Evolutionary conservation across 2,113 vertebrate species (phyloP).

Genomic region (Choloepus hoffmanni): DNA sequence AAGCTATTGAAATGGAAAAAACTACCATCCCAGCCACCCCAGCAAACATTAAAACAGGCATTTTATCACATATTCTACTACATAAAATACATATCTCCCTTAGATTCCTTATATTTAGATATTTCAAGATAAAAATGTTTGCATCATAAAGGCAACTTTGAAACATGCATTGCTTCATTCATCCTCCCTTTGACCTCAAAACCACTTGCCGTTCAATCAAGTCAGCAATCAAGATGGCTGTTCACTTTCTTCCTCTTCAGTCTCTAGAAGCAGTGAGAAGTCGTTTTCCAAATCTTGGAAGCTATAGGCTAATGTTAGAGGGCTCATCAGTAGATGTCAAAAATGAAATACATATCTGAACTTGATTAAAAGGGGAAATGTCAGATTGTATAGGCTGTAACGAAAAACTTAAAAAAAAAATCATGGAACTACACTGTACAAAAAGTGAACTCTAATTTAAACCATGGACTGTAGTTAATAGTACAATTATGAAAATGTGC

Average conservation of each 20-base stretch:
- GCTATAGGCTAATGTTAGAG: neutral
- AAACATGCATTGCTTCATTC: neutral
- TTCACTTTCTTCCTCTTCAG: neutral
- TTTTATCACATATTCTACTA: neutral
- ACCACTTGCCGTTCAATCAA: neutral
- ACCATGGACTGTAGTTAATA: too few species aligned
- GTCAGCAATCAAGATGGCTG: neutral
- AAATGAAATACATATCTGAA: neutral
- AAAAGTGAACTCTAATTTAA: too few species aligned
- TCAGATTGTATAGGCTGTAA: too few species aligned
- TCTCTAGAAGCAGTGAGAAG: neutral
- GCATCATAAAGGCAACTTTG: neutral
- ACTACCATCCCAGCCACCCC: neutral
- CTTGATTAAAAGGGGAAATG: too few species aligned
- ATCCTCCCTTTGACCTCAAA: neutral
- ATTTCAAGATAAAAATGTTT: neutral
- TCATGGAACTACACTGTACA: too few species aligned
- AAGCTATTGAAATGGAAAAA: neutral
- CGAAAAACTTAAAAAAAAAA: too few species aligned
- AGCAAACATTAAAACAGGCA: neutral
- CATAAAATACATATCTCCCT: neutral
- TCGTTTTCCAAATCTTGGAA: neutral
- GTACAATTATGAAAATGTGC: too few species aligned
- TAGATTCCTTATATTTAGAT: neutral
- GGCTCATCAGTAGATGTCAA: neutral